Evolutionary conservation across 2,113 vertebrate species (phyloP).

Genomic region (Ginglymostoma cirratum): DNA sequence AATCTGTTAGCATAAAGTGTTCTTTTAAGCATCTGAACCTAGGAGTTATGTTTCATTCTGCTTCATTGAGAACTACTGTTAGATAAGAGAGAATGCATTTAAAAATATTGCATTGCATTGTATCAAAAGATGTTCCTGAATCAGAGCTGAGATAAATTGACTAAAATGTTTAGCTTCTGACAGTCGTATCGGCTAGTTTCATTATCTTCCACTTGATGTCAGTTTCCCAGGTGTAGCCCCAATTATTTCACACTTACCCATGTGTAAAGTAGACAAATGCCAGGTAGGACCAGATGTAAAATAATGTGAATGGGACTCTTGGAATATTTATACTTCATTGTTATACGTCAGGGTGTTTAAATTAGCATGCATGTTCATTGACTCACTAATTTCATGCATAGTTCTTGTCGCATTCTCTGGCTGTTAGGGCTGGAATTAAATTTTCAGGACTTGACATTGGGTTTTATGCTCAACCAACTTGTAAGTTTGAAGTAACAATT

Average conservation of each 20-base stretch:
- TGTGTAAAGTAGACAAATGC: background rate
- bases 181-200: background rate
- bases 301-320: background rate
- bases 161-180: background rate
- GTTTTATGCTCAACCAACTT: background rate
- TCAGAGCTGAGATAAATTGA: background rate
- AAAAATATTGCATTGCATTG: background rate
- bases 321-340: no score
- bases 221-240: background rate
- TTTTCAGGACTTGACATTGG: conserved; percentile 2
- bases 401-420: background rate
- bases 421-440: background rate
- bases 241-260: background rate
- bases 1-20: background rate
- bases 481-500: background rate
- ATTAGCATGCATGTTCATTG: background rate
- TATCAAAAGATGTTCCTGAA: background rate
- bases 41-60: background rate
- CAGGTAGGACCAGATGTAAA: background rate
- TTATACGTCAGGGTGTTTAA: background rate
- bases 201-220: background rate
- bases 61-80: background rate
- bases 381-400: background rate
- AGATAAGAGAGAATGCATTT: no score
- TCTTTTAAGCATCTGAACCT: background rate